Base-by-base conservation (phyloP, 2,888 invertebrate genomes). In the Lottia gigantea region DNA sequence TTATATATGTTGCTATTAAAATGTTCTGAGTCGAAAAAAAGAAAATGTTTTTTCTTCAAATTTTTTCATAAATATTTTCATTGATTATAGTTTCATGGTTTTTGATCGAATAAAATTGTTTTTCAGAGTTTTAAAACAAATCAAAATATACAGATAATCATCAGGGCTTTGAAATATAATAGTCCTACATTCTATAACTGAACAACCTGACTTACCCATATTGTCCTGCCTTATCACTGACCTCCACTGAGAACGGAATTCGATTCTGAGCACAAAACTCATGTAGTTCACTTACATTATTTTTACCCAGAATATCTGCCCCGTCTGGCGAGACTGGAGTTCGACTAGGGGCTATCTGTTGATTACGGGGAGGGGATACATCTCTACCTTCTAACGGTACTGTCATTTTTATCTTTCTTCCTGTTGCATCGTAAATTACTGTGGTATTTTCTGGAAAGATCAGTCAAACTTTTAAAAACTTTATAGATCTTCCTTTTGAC, bases 151-250 rank as follows among this genome's bases (percentile, higher is more conserved):
- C n/a, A n/a, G n/a, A n/a, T n/a, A n/a, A n/a, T n/a, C n/a, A n/a
- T n/a, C n/a, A n/a, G n/a, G n/a, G n/a, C n/a, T n/a, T n/a, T n/a
- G n/a, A n/a, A n/a, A n/a, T n/a, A n/a, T n/a, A n/a, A n/a, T n/a
- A n/a, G n/a, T n/a, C n/a, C n/a, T n/a, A n/a, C n/a, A n/a, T n/a
- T n/a, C n/a, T n/a, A n/a, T n/a, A n/a, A n/a, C n/a, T n/a, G n/a
- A n/a, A n/a, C n/a, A 31, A 31, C 6, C 6, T 31, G 1, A 66
- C 76, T 74, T 76, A 84, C 84, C 82, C 84, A 71, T 80, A 79
- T 14, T 80, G 78, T 8, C 80, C 80, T 3, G 77, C 71, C 14
- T 73, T 71, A 70, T 83, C 82, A n/a, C 74, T 71, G 0, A 84
- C 79, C 63, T 78, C 74, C n/a, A 84, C 76, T 14, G 68, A 70